Conservation (phyloP, 2,888 invertebrate species). For the Polietes domitor region DNA sequence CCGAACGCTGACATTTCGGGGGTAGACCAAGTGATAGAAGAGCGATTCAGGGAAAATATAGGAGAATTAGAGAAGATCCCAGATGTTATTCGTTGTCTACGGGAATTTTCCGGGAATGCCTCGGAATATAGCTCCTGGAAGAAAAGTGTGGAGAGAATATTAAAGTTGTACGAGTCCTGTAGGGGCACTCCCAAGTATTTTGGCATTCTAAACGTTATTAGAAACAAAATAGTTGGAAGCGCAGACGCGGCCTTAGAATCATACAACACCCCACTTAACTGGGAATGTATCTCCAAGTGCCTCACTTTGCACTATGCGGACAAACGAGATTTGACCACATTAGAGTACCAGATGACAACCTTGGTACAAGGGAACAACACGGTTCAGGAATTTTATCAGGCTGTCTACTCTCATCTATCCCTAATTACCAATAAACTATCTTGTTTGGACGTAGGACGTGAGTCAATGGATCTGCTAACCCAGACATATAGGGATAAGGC, state of each 20-base stretch:
- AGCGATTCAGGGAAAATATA: constrained; percentile 9
- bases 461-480: constrained; percentile 55
- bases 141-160: constrained; percentile 1
- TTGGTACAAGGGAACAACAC: constrained; percentile 45
- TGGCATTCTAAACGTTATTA: constrained; percentile 17
- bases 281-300: constrained; percentile 42
- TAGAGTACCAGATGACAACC: constrained; percentile 37
- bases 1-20: neutral
- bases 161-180: neutral
- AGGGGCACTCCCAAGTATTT: constrained; percentile 23
- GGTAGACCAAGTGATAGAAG: neutral
- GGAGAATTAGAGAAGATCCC: constrained; percentile 31
- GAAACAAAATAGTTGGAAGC: constrained; percentile 27
- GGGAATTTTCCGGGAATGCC: constrained; percentile 43
- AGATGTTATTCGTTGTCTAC: constrained; percentile 11
- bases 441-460: neutral
- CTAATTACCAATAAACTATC: constrained; percentile 27
- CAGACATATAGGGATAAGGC: constrained; percentile 62
- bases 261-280: constrained; percentile 51
- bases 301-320: constrained; percentile 45
- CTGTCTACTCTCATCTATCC: constrained; percentile 5
- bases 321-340: constrained; percentile 34
- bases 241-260: constrained; percentile 41
- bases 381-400: constrained; percentile 60
- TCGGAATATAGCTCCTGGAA: constrained; percentile 35